Base-by-base conservation (phyloP, 2,888 invertebrate genomes). In the Synanthedon andrenaeformis region DNA sequence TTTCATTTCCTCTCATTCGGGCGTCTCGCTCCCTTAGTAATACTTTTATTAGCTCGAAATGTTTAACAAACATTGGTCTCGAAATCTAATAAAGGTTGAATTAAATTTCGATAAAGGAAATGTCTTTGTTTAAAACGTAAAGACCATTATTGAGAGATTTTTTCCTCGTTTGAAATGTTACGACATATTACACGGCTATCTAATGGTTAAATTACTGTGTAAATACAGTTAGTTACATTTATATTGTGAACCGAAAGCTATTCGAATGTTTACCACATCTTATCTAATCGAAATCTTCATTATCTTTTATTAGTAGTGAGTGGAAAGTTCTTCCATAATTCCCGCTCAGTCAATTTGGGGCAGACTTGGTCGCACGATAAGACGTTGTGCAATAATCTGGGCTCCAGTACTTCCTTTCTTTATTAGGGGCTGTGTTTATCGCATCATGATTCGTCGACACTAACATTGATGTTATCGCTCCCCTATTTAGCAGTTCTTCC, bases 41-140 rank as follows among this genome's bases (percentile, higher is more conserved):
- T 79, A 81, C 81, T 82, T 84, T 85, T 87, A 86, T 85, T 85
- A 84, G 82, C 83, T 80, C 67, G 79, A 83, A 84, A 74, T 82
- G 77, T 77, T 85, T 82, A 83, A 81, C 82, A 84, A 84, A 85
- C 84, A 85, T 85, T 83, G 81, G 77, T 79, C 81, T 73, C 64
- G 64, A 67, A 76, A 79, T 82, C 73, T 74, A 78, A 83, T 84
- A 81, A 76, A 69, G 72, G 73, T 77, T 72, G 67, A 69, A 77
- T 77, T 75, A 69, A 64, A 70, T 74, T 76, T 74, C 64, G 63
- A 73, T 72, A 71, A 70, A 72, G 62, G 62, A 67, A 67, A 59
- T 68, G 70, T 57, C 54, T 14, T 45, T 35, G 35, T 35, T 35
- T 35, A 35, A 35, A 35, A 35, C 35, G 35, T 35, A 35, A 28